phyloP scores from a whole-genome alignment of 2,888 invertebrate species.

The Hydrotaea diabolus region DNA sequence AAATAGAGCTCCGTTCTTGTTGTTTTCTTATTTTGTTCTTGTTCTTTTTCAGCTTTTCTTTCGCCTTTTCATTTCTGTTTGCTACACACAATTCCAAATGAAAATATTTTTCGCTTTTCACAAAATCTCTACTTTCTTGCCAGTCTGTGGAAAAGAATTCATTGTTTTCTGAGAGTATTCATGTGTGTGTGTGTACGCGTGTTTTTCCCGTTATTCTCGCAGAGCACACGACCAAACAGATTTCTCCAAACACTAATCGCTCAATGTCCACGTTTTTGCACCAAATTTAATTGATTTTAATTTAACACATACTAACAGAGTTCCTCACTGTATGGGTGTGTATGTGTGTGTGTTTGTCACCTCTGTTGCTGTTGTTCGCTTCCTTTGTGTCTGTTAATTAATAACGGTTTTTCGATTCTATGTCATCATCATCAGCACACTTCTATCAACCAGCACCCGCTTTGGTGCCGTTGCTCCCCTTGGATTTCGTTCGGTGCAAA shows the following conservation, averaged over 20 bases:
- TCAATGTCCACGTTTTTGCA: constrained; percentile 12
- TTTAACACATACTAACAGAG: background rate
- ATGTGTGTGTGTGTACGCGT: too few relatives aligned
- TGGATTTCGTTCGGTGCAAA: background rate
- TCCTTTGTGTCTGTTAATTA: constrained; percentile 31
- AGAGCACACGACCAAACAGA: background rate
- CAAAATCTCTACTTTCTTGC: background rate
- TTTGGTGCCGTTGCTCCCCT: background rate
- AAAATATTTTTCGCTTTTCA: background rate
- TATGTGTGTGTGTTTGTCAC: constrained; percentile 2
- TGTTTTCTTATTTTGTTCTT: constrained; percentile 35
- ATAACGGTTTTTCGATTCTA: constrained; percentile 52
- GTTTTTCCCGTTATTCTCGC: background rate
- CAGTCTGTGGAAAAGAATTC: background rate
- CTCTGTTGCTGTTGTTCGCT: background rate
- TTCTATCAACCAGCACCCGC: background rate
- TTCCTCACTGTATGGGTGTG: background rate
- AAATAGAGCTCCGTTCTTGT: constrained; percentile 27
- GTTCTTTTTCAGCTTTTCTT: constrained; percentile 32
- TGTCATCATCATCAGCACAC: constrained; percentile 34
- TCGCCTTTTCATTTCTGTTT: background rate
- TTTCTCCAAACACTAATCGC: background rate
- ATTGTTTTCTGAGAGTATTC: too few relatives aligned
- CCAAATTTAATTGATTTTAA: constrained; percentile 39
- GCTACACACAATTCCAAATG: constrained; percentile 21